Evolutionary conservation across 2,113 vertebrate species (phyloP), one percentile per base, ranked within the genome.

Genomic region (Proterorhinus semilunaris): DNA sequence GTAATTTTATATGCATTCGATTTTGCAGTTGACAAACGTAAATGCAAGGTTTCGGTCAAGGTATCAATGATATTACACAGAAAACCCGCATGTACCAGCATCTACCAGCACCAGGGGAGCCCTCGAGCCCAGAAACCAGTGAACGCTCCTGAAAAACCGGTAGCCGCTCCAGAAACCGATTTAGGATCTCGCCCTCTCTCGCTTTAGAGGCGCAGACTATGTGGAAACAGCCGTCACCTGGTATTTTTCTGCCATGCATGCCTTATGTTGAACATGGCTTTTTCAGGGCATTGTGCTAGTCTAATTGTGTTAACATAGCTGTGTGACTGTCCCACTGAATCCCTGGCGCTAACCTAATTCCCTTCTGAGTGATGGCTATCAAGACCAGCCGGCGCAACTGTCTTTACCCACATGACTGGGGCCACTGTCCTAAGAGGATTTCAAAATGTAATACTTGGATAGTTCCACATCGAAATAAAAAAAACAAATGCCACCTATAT

Each of bases 401-500:
- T 66, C 71, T 71, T 82, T 81, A 86, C 78, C 73, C 76, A 78
- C 51, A 48, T 66, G 15, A 3, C 71, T 1, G 50, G 44, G 58
- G 70, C 54, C 21, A 74, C 79, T 84, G 58, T 62, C 43, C 62
- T 87, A 86, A 90, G 80, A 88, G 84, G 88, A 91, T 90, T 87
- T 86, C 46, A 76, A 74, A 69, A 74, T 43, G 76, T 68, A 85
- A 83, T 65, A 65, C 68, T 69, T 63, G 50, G 58, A 67, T 69
- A 83, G 72, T 78, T 68, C 47, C 17, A 66, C 15, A 48, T 72
- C 50, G 51, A 57, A 50, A 21, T 74, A 53, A 48, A 0, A 0
- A 36, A 66, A 48, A 27, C 27, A 21, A 45, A 54, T 50, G 0
- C 44, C 13, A 55, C 45, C 6, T 21, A 42, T 62, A 15, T 52